A percentile compares a stretch with the other conserved stretches of the same genome.
phyloP scores from a whole-genome alignment of 2,113 vertebrate species.

The Sylvia atricapilla region DNA sequence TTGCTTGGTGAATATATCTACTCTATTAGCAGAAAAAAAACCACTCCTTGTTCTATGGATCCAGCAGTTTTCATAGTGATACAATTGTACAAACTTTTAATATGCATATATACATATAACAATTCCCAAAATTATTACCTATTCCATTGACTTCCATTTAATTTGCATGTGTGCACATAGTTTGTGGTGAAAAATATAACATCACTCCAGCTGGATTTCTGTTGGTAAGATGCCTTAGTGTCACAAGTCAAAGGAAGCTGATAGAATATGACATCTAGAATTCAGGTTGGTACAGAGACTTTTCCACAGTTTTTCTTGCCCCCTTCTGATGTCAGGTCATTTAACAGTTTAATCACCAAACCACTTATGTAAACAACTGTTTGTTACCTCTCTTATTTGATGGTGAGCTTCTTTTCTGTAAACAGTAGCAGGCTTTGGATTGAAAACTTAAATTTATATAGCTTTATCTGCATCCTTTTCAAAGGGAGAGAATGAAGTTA shows the following conservation, averaged over 20 bases:
- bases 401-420: neutral
- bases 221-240: neutral
- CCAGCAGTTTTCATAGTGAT: neutral
- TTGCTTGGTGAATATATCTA: neutral
- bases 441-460: neutral
- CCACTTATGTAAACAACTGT: neutral
- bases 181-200: neutral
- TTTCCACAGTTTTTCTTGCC: neutral
- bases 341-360: neutral
- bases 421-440: neutral
- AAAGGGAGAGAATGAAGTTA: neutral
- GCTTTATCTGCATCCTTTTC: neutral
- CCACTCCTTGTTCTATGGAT: neutral
- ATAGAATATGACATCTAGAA: neutral
- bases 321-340: neutral
- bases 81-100: neutral
- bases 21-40: neutral
- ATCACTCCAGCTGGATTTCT: neutral
- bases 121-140: neutral
- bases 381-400: neutral
- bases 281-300: neutral
- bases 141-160: neutral
- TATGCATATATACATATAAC: neutral
- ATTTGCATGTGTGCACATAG: neutral
- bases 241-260: neutral